Percentiles rank a stretch among this genome's conserved stretches.
phyloP scores from a whole-genome alignment of 2,888 invertebrate species.

The Caenorhabditis wallacei region DNA sequence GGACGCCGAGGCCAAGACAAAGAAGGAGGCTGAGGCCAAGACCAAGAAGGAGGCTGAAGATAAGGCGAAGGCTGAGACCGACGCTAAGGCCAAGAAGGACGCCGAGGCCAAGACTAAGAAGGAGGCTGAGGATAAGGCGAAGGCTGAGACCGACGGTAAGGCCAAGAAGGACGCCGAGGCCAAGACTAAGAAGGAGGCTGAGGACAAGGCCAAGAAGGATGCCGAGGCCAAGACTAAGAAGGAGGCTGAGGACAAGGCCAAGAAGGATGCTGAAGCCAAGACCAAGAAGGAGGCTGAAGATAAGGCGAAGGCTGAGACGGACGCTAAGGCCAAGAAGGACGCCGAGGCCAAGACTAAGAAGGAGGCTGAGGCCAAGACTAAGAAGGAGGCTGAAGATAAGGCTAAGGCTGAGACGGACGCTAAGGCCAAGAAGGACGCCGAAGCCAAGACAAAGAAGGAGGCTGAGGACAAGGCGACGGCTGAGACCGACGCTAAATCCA shows the following conservation, averaged over 20 bases:
- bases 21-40: conserved; percentile 46
- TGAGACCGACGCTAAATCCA: conserved; percentile 32
- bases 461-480: conserved; percentile 43
- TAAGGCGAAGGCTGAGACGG: conserved; percentile 46
- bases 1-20: conserved; percentile 41
- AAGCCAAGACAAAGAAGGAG: conserved; percentile 47
- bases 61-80: conserved; percentile 48
- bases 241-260: conserved; percentile 19
- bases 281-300: conserved; percentile 47
- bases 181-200: conserved; percentile 48
- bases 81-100: conserved; percentile 50
- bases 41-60: conserved; percentile 18
- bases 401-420: conserved; percentile 39
- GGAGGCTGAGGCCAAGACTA: conserved; percentile 32
- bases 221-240: conserved; percentile 34
- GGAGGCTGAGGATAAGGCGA: conserved; percentile 34
- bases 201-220: conserved; percentile 40
- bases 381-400: conserved; percentile 21
- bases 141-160: conserved; percentile 35
- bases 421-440: conserved; percentile 38
- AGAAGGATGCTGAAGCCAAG: conserved; percentile 36
- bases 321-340: conserved; percentile 48
- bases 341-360: conserved; percentile 42
- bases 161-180: conserved; percentile 44
- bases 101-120: conserved; percentile 44